These are phyloP conservation scores for Prenolepis imparis DNA, from an alignment of 2,888 invertebrate species.

Conservation along the genomic window DNA sequence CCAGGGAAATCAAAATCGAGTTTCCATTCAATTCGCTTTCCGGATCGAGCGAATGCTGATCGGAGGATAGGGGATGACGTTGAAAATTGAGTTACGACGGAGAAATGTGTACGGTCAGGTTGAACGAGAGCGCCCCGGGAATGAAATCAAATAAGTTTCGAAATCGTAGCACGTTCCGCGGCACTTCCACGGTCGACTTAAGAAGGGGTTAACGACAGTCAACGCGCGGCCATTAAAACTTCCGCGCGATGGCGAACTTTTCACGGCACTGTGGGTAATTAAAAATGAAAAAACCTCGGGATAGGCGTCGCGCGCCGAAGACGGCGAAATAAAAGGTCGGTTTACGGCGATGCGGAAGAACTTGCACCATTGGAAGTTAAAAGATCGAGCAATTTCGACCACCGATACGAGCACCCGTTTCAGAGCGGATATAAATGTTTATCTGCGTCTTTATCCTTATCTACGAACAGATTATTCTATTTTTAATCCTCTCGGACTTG, in stretches of 20 bases:
- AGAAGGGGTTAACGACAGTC: conserved; percentile 56
- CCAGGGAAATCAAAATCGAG: neutral
- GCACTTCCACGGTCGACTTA: conserved; percentile 47
- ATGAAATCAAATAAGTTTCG: conserved; percentile 53
- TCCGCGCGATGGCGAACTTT: conserved; percentile 60
- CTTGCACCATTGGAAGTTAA: conserved; percentile 73
- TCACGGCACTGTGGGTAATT: conserved; percentile 67
- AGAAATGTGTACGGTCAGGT: neutral
- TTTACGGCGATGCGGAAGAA: conserved; percentile 66
- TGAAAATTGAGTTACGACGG: conserved; percentile 24
- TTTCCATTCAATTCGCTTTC: neutral
- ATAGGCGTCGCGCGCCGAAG: conserved; percentile 44
- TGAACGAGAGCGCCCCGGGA: conserved; percentile 14
- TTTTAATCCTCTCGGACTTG: neutral
- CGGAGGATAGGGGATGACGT: neutral
- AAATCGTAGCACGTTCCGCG: conserved; percentile 49
- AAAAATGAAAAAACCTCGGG: conserved; percentile 75
- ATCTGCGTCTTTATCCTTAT: neutral
- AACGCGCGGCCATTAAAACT: conserved; percentile 69
- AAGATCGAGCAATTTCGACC: conserved; percentile 64
- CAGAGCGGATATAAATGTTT: conserved; percentile 28
- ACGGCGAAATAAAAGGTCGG: conserved; percentile 65
- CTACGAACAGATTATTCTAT: neutral
- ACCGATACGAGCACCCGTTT: conserved; percentile 7
- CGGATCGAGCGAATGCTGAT: neutral